Base-by-base conservation (phyloP, 2,797 vertebrate species). In the Spinus pinus region DNA sequence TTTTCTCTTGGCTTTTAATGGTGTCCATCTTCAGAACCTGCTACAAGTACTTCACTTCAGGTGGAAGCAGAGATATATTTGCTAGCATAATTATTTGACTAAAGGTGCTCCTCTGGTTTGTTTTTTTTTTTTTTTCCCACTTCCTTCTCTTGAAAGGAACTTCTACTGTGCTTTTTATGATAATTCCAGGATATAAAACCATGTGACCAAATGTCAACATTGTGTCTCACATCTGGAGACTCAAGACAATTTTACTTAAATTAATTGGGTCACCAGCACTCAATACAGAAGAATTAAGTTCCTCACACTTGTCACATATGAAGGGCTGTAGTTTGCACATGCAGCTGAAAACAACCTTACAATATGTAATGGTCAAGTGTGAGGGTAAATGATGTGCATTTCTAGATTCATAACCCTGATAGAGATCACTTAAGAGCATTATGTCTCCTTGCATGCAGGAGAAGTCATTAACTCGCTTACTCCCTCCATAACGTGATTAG, bases 391-490 rank as follows among this genome's bases (percentile, higher is more conserved):
- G 47, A 23, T 10, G 35, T 28, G 24, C n/a, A 56, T 9, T 22
- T 30, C 19, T 67, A 16, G 71, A 61, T 57, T 78, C 50, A 27
- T 7, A 81, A 58, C 8, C 10, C 21, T 74, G 33, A 54, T 10
- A 18, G 4, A 51, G 33, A 60, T 35, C 41, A 47, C 41, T 71
- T 89, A 70, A 54, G 20, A 91, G 20, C n/a, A 85, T 60, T 86
- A 9, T 39, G 88, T n/a, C 19, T 82, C 39, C 53, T 69, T 75
- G 62, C 7, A 65, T n/a, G 54, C 1, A 61, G 44, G 30, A 94
- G 44, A 85, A 88, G 49, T 60, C 69, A 69, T 50, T 46, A 93
- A 83, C 23, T 24, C 79, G 70, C 57, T 71, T 54, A 61, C 16
- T 82, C 53, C 14, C 15, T 81, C 56, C 23, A 17, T 35, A 67